Percentiles rank a stretch among this genome's conserved stretches.
These are phyloP conservation scores for Cosmorhoe ocellata DNA, from an alignment of 2,888 invertebrate genomes.

Conservation along the genomic window DNA sequence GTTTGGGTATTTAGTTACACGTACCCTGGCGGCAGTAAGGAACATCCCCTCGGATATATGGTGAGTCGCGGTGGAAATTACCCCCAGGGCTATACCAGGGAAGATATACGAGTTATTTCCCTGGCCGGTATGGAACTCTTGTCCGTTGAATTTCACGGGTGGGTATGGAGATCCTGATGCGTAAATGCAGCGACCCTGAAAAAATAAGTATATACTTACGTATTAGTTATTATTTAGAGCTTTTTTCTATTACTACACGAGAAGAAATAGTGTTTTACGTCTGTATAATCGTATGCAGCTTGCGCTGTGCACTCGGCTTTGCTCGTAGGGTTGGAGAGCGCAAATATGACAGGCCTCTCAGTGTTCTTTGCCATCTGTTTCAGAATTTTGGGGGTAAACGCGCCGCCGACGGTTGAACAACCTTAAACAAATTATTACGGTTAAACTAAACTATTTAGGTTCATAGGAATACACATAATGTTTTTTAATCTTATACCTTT, in stretches of 20 bases:
- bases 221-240: too few species aligned
- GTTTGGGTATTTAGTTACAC: conserved; percentile 7
- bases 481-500: too few species aligned
- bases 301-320: conserved; percentile 99
- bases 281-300: conserved; percentile 94
- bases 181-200: conserved; percentile 95
- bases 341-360: conserved; percentile 96
- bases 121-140: conserved; percentile 94
- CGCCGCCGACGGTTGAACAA: conserved; percentile 95
- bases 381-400: conserved; percentile 94
- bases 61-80: conserved; percentile 94
- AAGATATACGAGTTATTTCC: conserved; percentile 99
- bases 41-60: conserved; percentile 97
- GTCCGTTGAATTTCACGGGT: conserved; percentile 89
- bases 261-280: conserved; percentile 75
- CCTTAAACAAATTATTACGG: conserved; percentile 71
- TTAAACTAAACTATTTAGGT: too few species aligned
- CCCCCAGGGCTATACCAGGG: conserved; percentile 97
- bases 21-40: conserved; percentile 95
- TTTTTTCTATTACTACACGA: background rate
- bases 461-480: too few species aligned
- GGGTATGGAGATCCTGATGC: conserved; percentile 98
- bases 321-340: conserved; percentile 98
- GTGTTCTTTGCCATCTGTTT: conserved; percentile 93
- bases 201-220: conserved; percentile 15